These are phyloP conservation scores for Antheraea assamensis DNA, from an alignment of 2,888 invertebrate species.

Conservation along the genomic window DNA sequence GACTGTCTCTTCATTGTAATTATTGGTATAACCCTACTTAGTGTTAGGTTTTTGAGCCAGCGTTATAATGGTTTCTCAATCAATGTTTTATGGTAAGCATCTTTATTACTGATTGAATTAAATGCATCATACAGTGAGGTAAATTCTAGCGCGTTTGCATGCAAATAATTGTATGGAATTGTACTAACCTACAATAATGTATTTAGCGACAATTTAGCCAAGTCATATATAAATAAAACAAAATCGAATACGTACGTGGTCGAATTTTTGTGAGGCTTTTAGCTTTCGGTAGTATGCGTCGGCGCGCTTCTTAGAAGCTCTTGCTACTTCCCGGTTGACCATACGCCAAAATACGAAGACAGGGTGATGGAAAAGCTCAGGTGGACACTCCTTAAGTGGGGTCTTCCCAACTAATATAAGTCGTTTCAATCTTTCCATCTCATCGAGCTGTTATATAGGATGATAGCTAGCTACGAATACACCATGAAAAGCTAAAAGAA, in stretches of 20 bases:
- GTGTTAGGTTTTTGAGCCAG: too few relatives aligned
- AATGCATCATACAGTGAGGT: neutral
- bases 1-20: too few relatives aligned
- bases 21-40: too few relatives aligned
- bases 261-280: constrained; percentile 62
- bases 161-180: too few relatives aligned
- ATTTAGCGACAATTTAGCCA: neutral
- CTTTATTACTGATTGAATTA: neutral
- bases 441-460: constrained; percentile 81
- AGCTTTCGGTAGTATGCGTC: constrained; percentile 74
- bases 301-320: constrained; percentile 72
- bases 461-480: too few relatives aligned
- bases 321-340: constrained; percentile 77
- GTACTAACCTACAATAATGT: neutral
- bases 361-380: constrained; percentile 85
- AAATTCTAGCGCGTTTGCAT: too few relatives aligned
- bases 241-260: constrained; percentile 48
- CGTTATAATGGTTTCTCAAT: neutral
- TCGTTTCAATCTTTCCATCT: constrained; percentile 86
- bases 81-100: neutral
- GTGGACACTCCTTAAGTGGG: constrained; percentile 85
- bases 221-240: neutral
- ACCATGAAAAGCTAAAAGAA: too few relatives aligned
- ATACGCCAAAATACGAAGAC: constrained; percentile 85
- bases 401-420: constrained; percentile 86